Conservation (phyloP, 2,797 vertebrate genomes). For the Macrochelys suwanniensis region DNA sequence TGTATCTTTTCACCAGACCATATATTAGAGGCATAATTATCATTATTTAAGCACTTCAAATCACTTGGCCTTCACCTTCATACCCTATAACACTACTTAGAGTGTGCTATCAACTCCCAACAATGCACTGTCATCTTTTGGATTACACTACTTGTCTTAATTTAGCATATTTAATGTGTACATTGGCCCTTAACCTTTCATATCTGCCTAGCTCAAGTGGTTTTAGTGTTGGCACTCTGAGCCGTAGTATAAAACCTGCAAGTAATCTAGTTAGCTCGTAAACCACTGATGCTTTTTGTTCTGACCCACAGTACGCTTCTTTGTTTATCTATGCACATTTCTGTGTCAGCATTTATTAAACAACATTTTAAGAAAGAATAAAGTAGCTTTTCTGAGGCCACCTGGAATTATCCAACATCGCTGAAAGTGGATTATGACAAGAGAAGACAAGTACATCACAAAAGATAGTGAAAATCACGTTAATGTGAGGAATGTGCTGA, state of each 20-base stretch:
- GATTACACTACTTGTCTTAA: not conserved
- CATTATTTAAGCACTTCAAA: constrained; percentile 39
- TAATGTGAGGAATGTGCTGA: not conserved
- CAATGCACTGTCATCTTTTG: not conserved
- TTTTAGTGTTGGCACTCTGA: not conserved
- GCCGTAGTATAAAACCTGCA: not conserved
- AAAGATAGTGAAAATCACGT: not conserved
- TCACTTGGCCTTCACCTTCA: not conserved
- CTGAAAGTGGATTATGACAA: not conserved
- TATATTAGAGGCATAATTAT: constrained; percentile 11
- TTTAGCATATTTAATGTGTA: not conserved
- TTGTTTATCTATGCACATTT: not conserved
- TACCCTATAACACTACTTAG: not conserved
- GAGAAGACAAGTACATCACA: not conserved
- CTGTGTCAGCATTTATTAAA: not conserved
- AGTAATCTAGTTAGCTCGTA: not conserved
- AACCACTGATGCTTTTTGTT: not conserved
- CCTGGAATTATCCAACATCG: not conserved
- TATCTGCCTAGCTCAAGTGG: not conserved
- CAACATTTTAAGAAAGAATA: not conserved
- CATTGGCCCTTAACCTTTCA: not conserved
- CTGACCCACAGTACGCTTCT: not conserved
- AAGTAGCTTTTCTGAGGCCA: not conserved
- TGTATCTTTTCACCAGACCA: not conserved
- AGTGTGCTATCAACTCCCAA: not conserved